Conservation (phyloP, 2,113 vertebrate species). For the Macrotus californicus region DNA sequence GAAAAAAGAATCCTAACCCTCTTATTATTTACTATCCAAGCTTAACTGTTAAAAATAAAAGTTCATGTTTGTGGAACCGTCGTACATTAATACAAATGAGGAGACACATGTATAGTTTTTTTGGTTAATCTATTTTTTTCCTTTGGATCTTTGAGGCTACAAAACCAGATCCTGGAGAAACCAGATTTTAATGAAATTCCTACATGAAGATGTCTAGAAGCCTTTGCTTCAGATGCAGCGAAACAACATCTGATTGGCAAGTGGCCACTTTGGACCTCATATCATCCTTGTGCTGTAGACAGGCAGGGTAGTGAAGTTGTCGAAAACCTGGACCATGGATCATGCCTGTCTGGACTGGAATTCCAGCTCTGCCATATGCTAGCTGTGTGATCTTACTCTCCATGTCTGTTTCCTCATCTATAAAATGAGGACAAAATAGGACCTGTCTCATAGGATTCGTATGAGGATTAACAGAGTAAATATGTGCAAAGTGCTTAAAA, state of each 20-base stretch:
- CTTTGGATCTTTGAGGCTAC: neutral
- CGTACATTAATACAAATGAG: neutral
- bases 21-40: neutral
- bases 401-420: neutral
- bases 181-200: neutral
- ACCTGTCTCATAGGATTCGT: neutral
- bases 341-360: neutral
- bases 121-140: neutral
- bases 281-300: neutral
- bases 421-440: neutral
- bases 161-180: neutral
- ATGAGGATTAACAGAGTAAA: neutral
- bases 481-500: neutral
- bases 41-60: constrained; percentile 8
- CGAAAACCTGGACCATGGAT: neutral
- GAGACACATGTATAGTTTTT: neutral
- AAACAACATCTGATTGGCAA: constrained; percentile 14
- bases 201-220: neutral
- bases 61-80: neutral
- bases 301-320: neutral
- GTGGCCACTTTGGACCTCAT: neutral
- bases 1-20: neutral
- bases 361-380: neutral
- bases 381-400: neutral
- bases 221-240: neutral